Base-by-base conservation (phyloP, 2,888 invertebrate genomes). In the Hermaeophaga mercurialis region DNA sequence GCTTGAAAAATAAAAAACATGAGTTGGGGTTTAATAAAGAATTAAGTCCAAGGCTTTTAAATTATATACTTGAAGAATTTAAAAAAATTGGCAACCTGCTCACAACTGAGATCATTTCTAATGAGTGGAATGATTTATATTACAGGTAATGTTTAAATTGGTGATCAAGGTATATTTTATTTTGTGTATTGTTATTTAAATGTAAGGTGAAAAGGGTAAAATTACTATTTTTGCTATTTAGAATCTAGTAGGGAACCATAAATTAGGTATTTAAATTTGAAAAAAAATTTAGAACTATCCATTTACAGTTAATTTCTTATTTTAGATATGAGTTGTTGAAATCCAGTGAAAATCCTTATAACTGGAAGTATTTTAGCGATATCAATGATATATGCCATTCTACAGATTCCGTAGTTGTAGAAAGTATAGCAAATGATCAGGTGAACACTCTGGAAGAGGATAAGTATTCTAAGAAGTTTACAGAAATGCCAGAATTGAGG, bases 111-210 rank as follows among this genome's bases (percentile, higher is more conserved):
- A 26, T 15, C 4, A 58, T 58, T 45, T 46, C 26, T 11, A 58
- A 58, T 44, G 58, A 58, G 46, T 58, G 58, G 58, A 58, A 58
- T 36, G 58, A 58, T 45, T 46, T 58, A 11, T 38, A 28, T 12
- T 49, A 46, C 41, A 50, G 50, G 50, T 50, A 31, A n/a, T n/a
- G n/a, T n/a, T n/a, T n/a, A n/a, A n/a, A 22, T 11, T 26, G 28
- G 9, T 36, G 6, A 3, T 22, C 6, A 22, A 6, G 22, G 6
- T 6, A 5, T 22, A 3, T 22, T 22, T 22, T 5, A 22, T 22
- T n/a, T n/a, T n/a, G n/a, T n/a, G n/a, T n/a, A n/a, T n/a, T n/a
- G n/a, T n/a, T n/a, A n/a, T n/a, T n/a, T n/a, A n/a, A n/a, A n/a
- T n/a, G n/a, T n/a, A n/a, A n/a, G n/a, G n/a, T n/a, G n/a, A n/a